Evolutionary conservation across 2,113 vertebrate genomes (phyloP).

Genomic region (Eulemur rufifrons): DNA sequence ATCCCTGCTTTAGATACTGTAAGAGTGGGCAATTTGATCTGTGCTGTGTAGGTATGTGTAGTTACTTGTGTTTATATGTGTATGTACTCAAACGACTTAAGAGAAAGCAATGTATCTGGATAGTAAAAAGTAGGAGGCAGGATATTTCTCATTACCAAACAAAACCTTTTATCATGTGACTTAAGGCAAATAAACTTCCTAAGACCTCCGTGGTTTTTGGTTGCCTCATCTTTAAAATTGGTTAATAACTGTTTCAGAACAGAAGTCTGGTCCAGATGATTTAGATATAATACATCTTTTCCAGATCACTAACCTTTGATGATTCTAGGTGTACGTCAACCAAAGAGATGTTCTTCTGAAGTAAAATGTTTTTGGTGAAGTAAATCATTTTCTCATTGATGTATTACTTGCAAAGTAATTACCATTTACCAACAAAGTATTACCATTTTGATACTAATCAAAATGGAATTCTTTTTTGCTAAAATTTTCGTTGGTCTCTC

Average conservation of each 20-base stretch:
- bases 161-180: not conserved
- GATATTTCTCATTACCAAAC: not conserved
- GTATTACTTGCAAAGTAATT: not conserved
- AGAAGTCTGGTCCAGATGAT: not conserved
- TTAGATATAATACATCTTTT: not conserved
- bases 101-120: not conserved
- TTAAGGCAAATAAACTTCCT: slow-evolving; percentile 14
- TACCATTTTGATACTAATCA: not conserved
- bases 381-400: slow-evolving; percentile 2
- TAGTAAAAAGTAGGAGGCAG: not conserved
- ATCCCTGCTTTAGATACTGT: not conserved
- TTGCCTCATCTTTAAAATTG: not conserved
- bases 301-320: not conserved
- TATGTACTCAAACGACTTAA: not conserved
- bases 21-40: not conserved
- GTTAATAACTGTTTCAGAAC: not conserved
- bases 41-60: not conserved
- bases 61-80: not conserved
- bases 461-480: not conserved
- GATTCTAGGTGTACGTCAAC: not conserved
- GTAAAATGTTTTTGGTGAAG: not conserved
- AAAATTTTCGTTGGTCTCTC: not conserved
- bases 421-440: not conserved
- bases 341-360: slow-evolving; percentile 26
- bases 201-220: not conserved